These are phyloP conservation scores for Haliclystus octoradiatus DNA, from an alignment of 30 jellyfish, hydroid and myxozoan species.

Conservation along the genomic window DNA sequence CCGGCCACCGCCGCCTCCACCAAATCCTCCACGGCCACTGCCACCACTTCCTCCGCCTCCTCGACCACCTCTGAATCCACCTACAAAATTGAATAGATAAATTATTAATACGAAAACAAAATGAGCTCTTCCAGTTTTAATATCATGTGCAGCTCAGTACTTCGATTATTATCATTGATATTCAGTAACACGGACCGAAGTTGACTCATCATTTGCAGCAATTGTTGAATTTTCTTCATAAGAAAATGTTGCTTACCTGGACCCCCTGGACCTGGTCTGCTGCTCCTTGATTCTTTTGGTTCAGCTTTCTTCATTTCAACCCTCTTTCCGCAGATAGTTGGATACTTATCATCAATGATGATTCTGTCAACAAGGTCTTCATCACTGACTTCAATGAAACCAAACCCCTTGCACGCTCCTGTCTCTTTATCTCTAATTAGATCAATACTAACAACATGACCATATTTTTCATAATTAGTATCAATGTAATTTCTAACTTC, in stretches of 20 bases:
- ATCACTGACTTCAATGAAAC: conserved; percentile 43
- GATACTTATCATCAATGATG: conserved; percentile 48
- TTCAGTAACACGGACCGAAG: neutral
- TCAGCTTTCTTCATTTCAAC: conserved; percentile 73
- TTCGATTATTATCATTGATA: neutral
- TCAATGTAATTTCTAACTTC: conserved; percentile 47
- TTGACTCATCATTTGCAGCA: neutral
- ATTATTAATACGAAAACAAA: no score
- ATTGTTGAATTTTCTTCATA: no score
- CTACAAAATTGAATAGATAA: no score
- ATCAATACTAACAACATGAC: conserved; percentile 56
- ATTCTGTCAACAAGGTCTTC: conserved; percentile 83
- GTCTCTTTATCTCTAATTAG: conserved; percentile 69
- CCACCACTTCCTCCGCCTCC: conserved; percentile 47
- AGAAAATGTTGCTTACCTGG: no score
- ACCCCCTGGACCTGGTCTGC: neutral
- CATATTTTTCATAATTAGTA: conserved; percentile 43
- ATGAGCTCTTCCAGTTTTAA: no score
- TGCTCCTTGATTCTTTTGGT: conserved; percentile 1
- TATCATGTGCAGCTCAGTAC: no score
- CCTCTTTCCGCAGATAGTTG: conserved; percentile 48
- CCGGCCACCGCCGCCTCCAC: conserved; percentile 36
- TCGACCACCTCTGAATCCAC: conserved; percentile 18
- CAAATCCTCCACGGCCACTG: conserved; percentile 37
- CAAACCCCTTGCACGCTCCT: conserved; percentile 55